These are phyloP conservation scores for Melieria crassipennis DNA, from an alignment of 2,888 invertebrate genomes.

Conservation along the genomic window DNA sequence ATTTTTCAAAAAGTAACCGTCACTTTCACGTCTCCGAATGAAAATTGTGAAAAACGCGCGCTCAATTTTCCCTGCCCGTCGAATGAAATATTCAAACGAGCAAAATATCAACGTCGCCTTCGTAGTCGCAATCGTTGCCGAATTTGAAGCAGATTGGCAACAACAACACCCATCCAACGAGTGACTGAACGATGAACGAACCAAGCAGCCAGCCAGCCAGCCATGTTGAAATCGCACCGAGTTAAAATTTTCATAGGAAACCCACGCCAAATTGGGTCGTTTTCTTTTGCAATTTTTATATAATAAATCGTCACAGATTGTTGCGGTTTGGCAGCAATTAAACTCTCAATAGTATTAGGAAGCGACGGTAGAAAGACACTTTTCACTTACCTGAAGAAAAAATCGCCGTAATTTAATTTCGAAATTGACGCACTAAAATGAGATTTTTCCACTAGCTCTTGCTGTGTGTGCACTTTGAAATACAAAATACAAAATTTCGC, in stretches of 20 bases:
- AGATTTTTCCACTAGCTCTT: constrained; percentile 35
- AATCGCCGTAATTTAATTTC: constrained; percentile 40
- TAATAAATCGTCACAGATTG: constrained; percentile 49
- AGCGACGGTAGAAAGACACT: constrained; percentile 47
- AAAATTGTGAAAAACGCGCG: constrained; percentile 37
- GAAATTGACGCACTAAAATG: constrained; percentile 44
- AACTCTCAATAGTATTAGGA: constrained; percentile 47
- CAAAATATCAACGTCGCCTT: too few species aligned
- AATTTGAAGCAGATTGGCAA: too few species aligned
- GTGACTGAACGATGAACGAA: constrained; percentile 11
- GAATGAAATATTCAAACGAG: too few species aligned
- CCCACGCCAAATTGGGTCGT: constrained; percentile 50
- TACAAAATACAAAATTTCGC: constrained; percentile 11
- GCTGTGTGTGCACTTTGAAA: constrained; percentile 22
- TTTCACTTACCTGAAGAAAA: constrained; percentile 51
- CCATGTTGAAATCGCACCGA: constrained; percentile 32
- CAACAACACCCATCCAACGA: constrained; percentile 22
- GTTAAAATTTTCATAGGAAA: constrained; percentile 38
- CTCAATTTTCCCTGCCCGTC: constrained; percentile 29
- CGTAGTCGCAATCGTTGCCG: too few species aligned
- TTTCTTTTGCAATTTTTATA: constrained; percentile 47
- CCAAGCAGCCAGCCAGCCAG: constrained; percentile 29
- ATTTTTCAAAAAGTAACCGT: constrained; percentile 40
- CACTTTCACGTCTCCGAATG: constrained; percentile 13
- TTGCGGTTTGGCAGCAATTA: constrained; percentile 48